Conservation (phyloP, 1,140 invertebrate genomes). For the Formica exsecta region DNA sequence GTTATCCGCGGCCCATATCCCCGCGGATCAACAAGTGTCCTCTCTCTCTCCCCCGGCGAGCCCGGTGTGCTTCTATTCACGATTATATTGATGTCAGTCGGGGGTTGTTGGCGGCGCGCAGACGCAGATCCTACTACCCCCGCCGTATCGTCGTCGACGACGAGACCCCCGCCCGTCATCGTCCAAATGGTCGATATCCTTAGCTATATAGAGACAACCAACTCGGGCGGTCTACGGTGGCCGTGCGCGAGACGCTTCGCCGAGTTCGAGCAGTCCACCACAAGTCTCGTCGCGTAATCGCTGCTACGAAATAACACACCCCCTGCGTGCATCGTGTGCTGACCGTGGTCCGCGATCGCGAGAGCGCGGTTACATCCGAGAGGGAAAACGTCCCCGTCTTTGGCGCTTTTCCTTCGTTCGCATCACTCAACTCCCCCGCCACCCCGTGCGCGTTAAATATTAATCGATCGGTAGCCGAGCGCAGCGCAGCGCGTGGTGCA, state of each 20-base stretch:
- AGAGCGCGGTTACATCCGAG: slow-evolving; percentile 39
- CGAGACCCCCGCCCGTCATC: slow-evolving; percentile 75
- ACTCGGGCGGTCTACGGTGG: slow-evolving; percentile 78
- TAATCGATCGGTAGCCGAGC: slow-evolving; percentile 38
- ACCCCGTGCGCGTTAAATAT: slow-evolving; percentile 50
- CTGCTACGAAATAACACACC: slow-evolving; percentile 63
- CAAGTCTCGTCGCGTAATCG: slow-evolving; percentile 70
- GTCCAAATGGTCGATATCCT: slow-evolving; percentile 83
- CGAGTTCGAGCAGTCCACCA: slow-evolving; percentile 81
- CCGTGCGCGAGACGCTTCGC: slow-evolving; percentile 77
- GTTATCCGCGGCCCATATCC: not conserved
- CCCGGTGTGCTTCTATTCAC: slow-evolving; percentile 36
- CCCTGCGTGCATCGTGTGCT: slow-evolving; percentile 46
- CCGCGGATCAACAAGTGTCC: slow-evolving; percentile 77
- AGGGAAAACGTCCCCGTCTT: slow-evolving; percentile 16
- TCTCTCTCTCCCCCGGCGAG: slow-evolving; percentile 28
- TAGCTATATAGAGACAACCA: slow-evolving; percentile 75
- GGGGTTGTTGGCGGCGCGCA: slow-evolving; percentile 75
- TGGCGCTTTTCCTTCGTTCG: not conserved
- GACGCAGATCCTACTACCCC: slow-evolving; percentile 68
- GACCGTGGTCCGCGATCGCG: slow-evolving; percentile 26
- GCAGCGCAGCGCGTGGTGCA: slow-evolving; percentile 52
- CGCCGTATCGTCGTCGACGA: slow-evolving; percentile 60
- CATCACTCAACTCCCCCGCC: not conserved
- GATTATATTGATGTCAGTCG: slow-evolving; percentile 78